Evolutionary conservation across 1,140 invertebrate genomes (phyloP), one percentile per base, ranked within the genome.

Genomic region (Mya arenaria): DNA sequence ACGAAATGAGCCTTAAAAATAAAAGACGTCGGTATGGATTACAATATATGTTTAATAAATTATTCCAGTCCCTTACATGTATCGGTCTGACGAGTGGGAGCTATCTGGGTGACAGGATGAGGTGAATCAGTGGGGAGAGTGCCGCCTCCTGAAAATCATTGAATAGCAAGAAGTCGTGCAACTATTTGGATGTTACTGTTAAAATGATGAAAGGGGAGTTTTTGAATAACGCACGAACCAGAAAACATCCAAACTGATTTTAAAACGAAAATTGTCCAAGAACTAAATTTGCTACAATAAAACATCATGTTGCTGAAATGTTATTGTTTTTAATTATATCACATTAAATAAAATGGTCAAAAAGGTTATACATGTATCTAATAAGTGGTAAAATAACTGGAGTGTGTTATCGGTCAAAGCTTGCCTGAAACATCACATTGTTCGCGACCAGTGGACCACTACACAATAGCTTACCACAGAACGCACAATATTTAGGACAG

Each of bases 401-500:
- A 25, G 8, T 8, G 17, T 17, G 15, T 2, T 32, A 19, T 28
- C 30, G n/a, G n/a, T n/a, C n/a, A n/a, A n/a, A n/a, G n/a, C n/a
- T 23, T 52, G 23, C n/a, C n/a, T n/a, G n/a, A 8, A 52, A 52
- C 25, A 62, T 5, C 1, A 62, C 1, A 62, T 5, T 3, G 23
- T 28, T 62, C 4, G 17, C 28, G 4, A 28, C 4, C 17, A 4
- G 17, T 4, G 23, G n/a, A 28, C 25, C 6, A 19, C 6, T 28
- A 32, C 30, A 5, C 28, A 19, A 23, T 62, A 48, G 36, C 34
- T 39, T 78, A 79, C 75, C 75, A 68, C 75, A 79, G 25, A 79
- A 66, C 25, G 62, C 75, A 34, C 75, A 79, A 34, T 79, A 79
- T 58, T 79, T 36, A 10, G 37, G 25, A 39, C 75, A 79, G 63